A percentile compares a stretch with the other conserved stretches of the same genome.
These are phyloP conservation scores for Phaetusa simplex DNA, from an alignment of 2,113 vertebrate species.

Conservation along the genomic window DNA sequence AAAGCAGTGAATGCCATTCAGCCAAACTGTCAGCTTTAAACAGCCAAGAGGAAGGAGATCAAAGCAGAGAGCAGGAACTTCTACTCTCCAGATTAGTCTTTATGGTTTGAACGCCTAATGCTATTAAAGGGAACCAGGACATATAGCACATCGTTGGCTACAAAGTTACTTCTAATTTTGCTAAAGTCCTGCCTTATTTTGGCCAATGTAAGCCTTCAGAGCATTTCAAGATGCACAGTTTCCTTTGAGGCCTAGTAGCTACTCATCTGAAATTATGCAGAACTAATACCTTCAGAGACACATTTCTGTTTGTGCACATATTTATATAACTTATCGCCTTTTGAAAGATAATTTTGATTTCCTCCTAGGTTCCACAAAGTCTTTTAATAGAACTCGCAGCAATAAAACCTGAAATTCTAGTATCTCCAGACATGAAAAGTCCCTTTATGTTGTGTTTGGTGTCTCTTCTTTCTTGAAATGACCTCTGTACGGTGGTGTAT, in stretches of 20 bases:
- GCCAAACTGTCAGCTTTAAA: slow-evolving; percentile 79
- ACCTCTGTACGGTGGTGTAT: slow-evolving; percentile 64
- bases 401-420: slow-evolving; percentile 54
- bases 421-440: slow-evolving; percentile 59
- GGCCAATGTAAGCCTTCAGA: slow-evolving; percentile 42
- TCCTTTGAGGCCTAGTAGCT: slow-evolving; percentile 58
- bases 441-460: slow-evolving; percentile 35
- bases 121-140: slow-evolving; percentile 75
- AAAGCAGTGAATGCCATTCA: slow-evolving; percentile 80
- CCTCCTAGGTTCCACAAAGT: slow-evolving; percentile 36
- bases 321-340: slow-evolving; percentile 56
- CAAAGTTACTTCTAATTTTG: slow-evolving; percentile 68
- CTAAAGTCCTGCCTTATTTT: slow-evolving; percentile 44
- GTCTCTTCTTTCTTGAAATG: slow-evolving; percentile 72
- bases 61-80: slow-evolving; percentile 77
- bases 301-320: slow-evolving; percentile 60
- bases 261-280: slow-evolving; percentile 58
- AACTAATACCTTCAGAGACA: slow-evolving; percentile 67
- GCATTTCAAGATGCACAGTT: slow-evolving; percentile 56
- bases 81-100: slow-evolving; percentile 77
- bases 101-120: slow-evolving; percentile 72
- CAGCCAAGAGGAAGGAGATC: slow-evolving; percentile 79
- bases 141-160: slow-evolving; percentile 59
- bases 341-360: slow-evolving; percentile 55
- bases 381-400: slow-evolving; percentile 48